Evolutionary conservation across 2,797 vertebrate species (phyloP).

Genomic region (Perodicticus potto): DNA sequence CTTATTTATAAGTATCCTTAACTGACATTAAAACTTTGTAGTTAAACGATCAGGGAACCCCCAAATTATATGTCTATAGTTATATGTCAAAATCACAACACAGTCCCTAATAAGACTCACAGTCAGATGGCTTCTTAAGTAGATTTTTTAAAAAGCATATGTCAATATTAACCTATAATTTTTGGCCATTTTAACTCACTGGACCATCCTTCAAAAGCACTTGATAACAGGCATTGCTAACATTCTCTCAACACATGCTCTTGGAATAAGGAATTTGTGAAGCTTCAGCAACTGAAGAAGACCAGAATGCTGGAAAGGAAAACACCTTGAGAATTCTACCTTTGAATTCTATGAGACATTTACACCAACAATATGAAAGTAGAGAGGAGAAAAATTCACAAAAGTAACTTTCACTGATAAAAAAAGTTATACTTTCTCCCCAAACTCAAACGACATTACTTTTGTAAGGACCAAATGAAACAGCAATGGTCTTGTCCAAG

Average conservation of each 20-base stretch:
- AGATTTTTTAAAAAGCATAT: not conserved
- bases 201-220: not conserved
- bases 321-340: not conserved
- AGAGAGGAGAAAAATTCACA: not conserved
- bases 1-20: conserved; percentile 20
- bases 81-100: not conserved
- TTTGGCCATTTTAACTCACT: conserved; percentile 10
- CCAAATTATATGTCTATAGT: not conserved
- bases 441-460: not conserved
- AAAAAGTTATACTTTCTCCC: conserved; percentile 44
- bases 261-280: not conserved
- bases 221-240: not conserved
- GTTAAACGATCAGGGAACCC: not conserved
- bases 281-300: not conserved
- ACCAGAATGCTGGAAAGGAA: not conserved
- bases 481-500: conserved; percentile 59
- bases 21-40: not conserved
- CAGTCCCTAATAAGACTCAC: not conserved
- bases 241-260: not conserved
- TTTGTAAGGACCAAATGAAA: conserved; percentile 35
- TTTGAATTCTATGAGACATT: not conserved
- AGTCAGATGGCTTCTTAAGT: not conserved
- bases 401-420: conserved; percentile 14
- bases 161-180: not conserved
- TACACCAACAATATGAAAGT: not conserved